Base-by-base conservation (phyloP, 2,797 vertebrate species). In the Poecilia picta region DNA sequence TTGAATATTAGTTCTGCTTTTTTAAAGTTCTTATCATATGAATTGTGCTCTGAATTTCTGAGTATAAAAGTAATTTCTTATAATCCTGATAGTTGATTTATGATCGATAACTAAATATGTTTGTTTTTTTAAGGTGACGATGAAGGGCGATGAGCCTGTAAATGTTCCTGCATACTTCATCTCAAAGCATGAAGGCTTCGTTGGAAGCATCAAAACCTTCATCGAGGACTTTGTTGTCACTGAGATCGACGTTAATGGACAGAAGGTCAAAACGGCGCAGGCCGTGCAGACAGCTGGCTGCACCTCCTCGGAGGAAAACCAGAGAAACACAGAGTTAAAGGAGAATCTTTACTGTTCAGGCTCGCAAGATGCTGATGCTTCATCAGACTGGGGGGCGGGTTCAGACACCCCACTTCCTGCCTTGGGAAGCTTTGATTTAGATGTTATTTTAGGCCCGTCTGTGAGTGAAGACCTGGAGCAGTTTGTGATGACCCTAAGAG, bases 211-310 rank as follows among this genome's bases (percentile, higher is more conserved):
- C 87, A 98, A 99, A 95, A 96, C 92, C 84, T 95, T 91, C 0
- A 95, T 96, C 49, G 86, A 86, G 81, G 98, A 99, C 94, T 99
- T 99, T 88, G 87, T 97, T 8, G 98, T 99, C 87, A 96, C 90
- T 3, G 98, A 98, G 87, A 97, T 99, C 18, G 94, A 97, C 91
- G 74, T 87, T 0, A 70, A 82, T 0, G 93, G 96, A 0, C 92
- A 85, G 4, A 75, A 85, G 3, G 95, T 95, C 25, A 92, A 91
- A 41, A 88, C 89, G 3, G 39, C 53, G 4, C 25, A 43, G 0
- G 39, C 57, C 25, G 49, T 73, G 46, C 84, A 81, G 43, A 20
- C 77, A 18, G 75, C 75, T 12, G 49, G 85, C 68, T 43, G 45
- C 55, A 74, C 87, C 66, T 82, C 78, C 31, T 68, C 77, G 7